phyloP scores from a whole-genome alignment of 2,797 vertebrate species.

The Micromesistius poutassou region DNA sequence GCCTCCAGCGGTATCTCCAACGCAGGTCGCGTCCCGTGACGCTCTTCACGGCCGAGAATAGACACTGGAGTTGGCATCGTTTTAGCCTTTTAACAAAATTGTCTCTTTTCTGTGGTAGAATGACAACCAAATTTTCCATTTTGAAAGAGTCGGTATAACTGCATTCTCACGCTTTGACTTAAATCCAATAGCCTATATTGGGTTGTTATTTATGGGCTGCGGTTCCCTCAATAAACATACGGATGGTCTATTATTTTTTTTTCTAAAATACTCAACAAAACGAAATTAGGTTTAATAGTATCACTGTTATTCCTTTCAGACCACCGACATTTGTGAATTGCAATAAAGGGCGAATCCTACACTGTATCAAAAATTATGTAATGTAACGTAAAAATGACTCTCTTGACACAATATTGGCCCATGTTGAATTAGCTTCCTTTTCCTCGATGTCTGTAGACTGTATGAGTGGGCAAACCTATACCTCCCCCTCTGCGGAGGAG shows the following conservation, averaged over 20 bases:
- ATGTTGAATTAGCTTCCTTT: background rate
- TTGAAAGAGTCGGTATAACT: background rate
- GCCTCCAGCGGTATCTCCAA: background rate
- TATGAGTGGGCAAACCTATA: constrained; percentile 82
- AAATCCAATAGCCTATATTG: background rate
- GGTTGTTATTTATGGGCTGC: background rate
- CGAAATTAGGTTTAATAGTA: background rate
- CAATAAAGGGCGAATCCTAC: background rate
- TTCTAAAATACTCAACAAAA: background rate
- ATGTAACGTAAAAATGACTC: background rate
- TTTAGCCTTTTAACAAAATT: background rate
- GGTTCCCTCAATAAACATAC: background rate
- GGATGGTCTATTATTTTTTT: background rate
- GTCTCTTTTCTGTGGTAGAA: background rate
- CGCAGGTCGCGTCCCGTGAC: background rate
- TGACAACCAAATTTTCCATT: too few relatives aligned
- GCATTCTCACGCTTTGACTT: background rate
- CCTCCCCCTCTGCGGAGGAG: constrained; percentile 81
- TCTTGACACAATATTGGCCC: background rate
- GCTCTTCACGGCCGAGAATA: background rate
- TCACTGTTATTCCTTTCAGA: background rate
- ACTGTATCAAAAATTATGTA: too few relatives aligned
- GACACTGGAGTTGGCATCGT: background rate
- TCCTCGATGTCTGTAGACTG: constrained; percentile 50
- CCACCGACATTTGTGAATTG: background rate